Percentiles rank a stretch among this genome's conserved stretches.
Evolutionary conservation across 2,797 vertebrate species (phyloP).

Genomic region (Cyprinodon diabolis): DNA sequence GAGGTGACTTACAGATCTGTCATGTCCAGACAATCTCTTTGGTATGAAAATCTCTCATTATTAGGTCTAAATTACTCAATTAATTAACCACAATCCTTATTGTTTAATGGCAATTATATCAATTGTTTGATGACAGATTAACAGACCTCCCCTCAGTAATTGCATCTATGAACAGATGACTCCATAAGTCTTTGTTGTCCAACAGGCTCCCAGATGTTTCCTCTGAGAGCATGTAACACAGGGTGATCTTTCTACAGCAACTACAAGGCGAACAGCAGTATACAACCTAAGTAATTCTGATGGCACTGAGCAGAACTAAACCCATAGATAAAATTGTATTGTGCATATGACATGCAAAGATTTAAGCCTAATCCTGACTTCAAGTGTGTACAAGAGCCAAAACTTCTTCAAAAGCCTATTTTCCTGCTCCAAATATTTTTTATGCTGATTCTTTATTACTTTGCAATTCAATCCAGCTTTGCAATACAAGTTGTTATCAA

Average conservation of each 20-base stretch:
- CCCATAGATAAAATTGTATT: too few species aligned
- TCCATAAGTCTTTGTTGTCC: background rate
- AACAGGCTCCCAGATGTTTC: slow-evolving; percentile 2
- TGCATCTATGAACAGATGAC: background rate
- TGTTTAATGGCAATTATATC: background rate
- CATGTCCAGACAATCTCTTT: background rate
- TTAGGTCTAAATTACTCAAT: background rate
- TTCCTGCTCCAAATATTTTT: too few species aligned
- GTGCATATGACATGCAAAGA: too few species aligned
- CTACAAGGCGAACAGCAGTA: background rate
- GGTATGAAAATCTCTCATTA: background rate
- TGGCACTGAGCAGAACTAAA: too few species aligned
- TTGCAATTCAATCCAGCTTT: too few species aligned
- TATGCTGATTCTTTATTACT: too few species aligned
- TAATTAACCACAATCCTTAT: background rate
- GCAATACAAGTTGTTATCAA: too few species aligned
- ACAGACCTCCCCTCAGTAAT: background rate
- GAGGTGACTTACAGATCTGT: background rate
- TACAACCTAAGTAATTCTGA: background rate
- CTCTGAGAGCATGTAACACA: background rate
- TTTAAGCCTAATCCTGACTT: background rate
- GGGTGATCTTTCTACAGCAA: background rate
- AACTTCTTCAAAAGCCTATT: background rate
- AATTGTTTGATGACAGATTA: background rate
- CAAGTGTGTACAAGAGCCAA: background rate